These are phyloP conservation scores for Falco rusticolus DNA, from an alignment of 2,797 vertebrate genomes.

Conservation along the genomic window DNA sequence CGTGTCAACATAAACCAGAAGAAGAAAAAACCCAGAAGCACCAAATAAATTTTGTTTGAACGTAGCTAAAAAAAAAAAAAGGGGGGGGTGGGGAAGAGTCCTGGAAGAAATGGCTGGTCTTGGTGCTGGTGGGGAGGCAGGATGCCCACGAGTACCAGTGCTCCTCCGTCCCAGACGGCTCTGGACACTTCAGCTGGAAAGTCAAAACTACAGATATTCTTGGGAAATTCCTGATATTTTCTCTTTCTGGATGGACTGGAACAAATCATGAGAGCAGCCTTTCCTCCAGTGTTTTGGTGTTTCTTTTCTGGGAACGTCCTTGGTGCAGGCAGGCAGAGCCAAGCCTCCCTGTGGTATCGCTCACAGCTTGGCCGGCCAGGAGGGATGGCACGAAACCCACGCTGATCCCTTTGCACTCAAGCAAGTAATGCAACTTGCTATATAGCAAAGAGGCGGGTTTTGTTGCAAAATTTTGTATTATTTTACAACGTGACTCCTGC, in stretches of 20 bases:
- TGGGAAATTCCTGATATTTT: conserved; percentile 38
- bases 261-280: background rate
- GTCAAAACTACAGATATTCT: background rate
- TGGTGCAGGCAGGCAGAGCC: background rate
- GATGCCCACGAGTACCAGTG: background rate
- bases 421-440: background rate
- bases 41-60: background rate
- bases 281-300: background rate
- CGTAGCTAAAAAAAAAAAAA: background rate
- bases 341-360: rapidly evolving
- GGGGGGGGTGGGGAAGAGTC: background rate
- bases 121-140: background rate
- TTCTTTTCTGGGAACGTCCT: background rate
- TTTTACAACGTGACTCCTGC: background rate
- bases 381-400: background rate
- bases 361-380: rapidly evolving
- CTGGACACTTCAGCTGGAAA: background rate
- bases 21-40: background rate
- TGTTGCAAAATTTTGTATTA: background rate
- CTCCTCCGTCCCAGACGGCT: background rate
- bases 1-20: background rate
- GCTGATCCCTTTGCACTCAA: background rate
- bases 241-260: background rate
- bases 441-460: rapidly evolving
- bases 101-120: background rate